Conservation (phyloP, 2,113 vertebrate species). For the Marmota monax region DNA sequence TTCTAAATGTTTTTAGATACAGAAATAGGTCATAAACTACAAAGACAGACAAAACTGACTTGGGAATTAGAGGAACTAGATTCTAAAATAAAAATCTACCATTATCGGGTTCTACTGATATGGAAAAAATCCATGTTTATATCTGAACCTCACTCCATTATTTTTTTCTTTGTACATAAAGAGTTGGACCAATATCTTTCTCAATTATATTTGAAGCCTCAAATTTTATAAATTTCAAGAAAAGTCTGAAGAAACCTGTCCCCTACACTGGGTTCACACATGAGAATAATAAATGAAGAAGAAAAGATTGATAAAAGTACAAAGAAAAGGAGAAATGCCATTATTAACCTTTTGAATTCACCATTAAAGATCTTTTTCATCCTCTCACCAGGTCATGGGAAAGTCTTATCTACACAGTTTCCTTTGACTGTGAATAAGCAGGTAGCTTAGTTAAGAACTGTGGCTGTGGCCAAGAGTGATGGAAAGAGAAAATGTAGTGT, state of each 20-base stretch:
- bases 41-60: conserved; percentile 32
- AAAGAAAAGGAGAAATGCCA: neutral
- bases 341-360: neutral
- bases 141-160: neutral
- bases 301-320: neutral
- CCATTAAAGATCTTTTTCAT: neutral
- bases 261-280: neutral
- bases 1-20: neutral
- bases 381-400: neutral
- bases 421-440: neutral
- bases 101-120: neutral
- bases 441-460: neutral
- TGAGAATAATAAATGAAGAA: neutral
- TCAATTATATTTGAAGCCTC: conserved; percentile 18
- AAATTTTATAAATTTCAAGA: conserved; percentile 30
- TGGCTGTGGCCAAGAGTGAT: neutral
- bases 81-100: conserved; percentile 22
- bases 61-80: neutral
- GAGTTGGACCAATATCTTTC: neutral
- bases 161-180: neutral
- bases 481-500: neutral
- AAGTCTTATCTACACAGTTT: neutral
- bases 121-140: conserved; percentile 42
- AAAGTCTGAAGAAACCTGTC: neutral
- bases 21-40: neutral